Percentiles rank a stretch among this genome's conserved stretches.
Conservation (phyloP, 2,797 vertebrate species). For the Acipenser ruthenus region DNA sequence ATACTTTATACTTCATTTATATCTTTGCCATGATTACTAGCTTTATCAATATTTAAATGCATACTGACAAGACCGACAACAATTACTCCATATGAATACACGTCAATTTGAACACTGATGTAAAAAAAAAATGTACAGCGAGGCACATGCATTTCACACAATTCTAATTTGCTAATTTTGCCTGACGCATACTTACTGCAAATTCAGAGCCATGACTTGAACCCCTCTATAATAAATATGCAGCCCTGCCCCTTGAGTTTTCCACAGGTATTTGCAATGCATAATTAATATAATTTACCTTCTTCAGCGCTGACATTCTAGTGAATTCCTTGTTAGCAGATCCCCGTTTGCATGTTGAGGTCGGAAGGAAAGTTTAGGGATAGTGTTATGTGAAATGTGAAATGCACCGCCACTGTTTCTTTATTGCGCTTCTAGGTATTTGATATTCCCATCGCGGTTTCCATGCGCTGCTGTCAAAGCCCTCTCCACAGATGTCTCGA, state of each 20-base stretch:
- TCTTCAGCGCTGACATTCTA: conserved; percentile 89
- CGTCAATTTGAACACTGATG: background rate
- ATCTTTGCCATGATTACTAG: too few relatives aligned
- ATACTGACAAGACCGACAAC: too few relatives aligned
- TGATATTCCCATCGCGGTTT: conserved; percentile 47
- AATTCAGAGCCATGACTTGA: conserved; percentile 1
- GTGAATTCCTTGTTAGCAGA: conserved; percentile 57
- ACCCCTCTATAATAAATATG: background rate
- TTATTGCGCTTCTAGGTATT: conserved; percentile 36
- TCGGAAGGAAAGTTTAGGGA: conserved; percentile 52
- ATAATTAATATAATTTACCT: conserved; percentile 58
- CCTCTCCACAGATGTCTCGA: conserved; percentile 34
- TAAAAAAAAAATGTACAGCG: background rate
- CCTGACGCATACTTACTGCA: conserved; percentile 6
- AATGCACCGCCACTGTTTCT: conserved; percentile 49
- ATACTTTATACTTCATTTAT: too few relatives aligned
- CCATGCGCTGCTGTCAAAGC: conserved; percentile 33
- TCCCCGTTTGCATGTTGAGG: conserved; percentile 55
- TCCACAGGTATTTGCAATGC: conserved; percentile 17
- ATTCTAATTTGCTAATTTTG: background rate
- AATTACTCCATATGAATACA: too few relatives aligned
- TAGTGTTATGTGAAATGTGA: conserved; percentile 40
- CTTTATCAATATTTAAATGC: too few relatives aligned
- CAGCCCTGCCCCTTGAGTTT: conserved; percentile 9
- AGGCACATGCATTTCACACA: background rate